Percentiles rank a stretch among this genome's conserved stretches.
Evolutionary conservation across 2,797 vertebrate species (phyloP).

Genomic region (Momotus momota): DNA sequence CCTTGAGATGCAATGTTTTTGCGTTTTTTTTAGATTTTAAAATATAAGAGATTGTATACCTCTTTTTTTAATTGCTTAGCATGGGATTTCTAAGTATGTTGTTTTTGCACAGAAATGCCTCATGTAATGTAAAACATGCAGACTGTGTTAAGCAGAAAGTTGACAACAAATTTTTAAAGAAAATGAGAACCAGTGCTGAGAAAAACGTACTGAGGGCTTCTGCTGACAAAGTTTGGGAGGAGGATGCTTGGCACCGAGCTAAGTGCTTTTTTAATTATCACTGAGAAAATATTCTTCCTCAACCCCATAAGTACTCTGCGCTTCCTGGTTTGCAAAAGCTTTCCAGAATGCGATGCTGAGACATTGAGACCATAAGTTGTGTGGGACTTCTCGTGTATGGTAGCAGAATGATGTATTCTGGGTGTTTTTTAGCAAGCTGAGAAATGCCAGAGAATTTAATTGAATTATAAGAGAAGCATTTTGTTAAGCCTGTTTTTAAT

Average conservation of each 20-base stretch:
- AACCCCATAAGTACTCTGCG: conserved; percentile 33
- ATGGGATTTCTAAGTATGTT: background rate
- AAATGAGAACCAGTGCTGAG: background rate
- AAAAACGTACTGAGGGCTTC: conserved; percentile 27
- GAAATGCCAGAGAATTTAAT: conserved; percentile 63
- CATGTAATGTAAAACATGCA: background rate
- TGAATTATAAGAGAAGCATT: conserved; percentile 21
- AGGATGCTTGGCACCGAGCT: conserved; percentile 41
- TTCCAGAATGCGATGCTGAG: conserved; percentile 43
- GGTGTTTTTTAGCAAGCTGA: conserved; percentile 51
- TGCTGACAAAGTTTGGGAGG: conserved; percentile 50
- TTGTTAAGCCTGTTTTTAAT: conserved; percentile 44
- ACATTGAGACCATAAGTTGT: conserved; percentile 54
- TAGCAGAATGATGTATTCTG: conserved; percentile 53
- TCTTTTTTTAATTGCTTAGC: background rate
- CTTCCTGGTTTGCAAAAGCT: conserved; percentile 62
- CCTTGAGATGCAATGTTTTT: background rate
- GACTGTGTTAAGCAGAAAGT: background rate
- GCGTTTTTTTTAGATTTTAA: background rate
- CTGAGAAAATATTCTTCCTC: conserved; percentile 50
- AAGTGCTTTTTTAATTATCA: conserved; percentile 32
- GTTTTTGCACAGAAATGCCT: background rate
- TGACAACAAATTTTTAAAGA: conserved; percentile 2
- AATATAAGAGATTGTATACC: background rate
- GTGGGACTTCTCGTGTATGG: conserved; percentile 54